These are phyloP conservation scores for Aphidius ervi DNA, from an alignment of 1,140 invertebrate genomes.

Conservation along the genomic window DNA sequence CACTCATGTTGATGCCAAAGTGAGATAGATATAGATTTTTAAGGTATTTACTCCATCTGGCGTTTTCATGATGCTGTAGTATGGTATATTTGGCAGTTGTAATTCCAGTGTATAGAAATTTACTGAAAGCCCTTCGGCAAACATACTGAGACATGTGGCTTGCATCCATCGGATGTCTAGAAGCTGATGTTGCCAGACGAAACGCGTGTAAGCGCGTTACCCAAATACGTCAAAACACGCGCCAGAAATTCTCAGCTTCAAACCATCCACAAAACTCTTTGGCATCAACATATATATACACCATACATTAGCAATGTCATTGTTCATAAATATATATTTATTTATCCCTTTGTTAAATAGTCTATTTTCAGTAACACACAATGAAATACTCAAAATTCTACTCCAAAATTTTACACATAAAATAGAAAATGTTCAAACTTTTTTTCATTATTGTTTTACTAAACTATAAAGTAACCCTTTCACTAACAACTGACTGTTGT, in stretches of 20 bases:
- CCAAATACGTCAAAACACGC: constrained; percentile 4
- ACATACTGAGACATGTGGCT: constrained; percentile 14
- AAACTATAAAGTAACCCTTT: too few relatives aligned
- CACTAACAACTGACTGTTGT: too few relatives aligned
- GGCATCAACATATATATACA: not conserved
- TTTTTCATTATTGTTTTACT: too few relatives aligned
- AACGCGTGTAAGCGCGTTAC: too few relatives aligned
- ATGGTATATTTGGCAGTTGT: not conserved
- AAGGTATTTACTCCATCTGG: not conserved
- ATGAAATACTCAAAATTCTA: too few relatives aligned
- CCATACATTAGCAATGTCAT: not conserved
- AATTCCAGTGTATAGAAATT: constrained; percentile 4
- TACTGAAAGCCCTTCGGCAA: constrained; percentile 4
- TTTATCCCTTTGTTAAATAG: too few relatives aligned
- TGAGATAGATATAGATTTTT: not conserved
- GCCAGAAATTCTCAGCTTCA: not conserved
- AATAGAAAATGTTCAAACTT: too few relatives aligned
- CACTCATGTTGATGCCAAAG: not conserved
- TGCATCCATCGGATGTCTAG: constrained; percentile 14
- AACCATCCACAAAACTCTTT: too few relatives aligned
- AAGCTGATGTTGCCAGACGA: not conserved
- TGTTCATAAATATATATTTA: too few relatives aligned
- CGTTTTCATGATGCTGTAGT: not conserved
- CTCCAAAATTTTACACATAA: too few relatives aligned
- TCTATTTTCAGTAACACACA: too few relatives aligned